A percentile compares a stretch with the other conserved stretches of the same genome.
Conservation (phyloP, 2,888 invertebrate genomes). For the Calephelis perditalis region DNA sequence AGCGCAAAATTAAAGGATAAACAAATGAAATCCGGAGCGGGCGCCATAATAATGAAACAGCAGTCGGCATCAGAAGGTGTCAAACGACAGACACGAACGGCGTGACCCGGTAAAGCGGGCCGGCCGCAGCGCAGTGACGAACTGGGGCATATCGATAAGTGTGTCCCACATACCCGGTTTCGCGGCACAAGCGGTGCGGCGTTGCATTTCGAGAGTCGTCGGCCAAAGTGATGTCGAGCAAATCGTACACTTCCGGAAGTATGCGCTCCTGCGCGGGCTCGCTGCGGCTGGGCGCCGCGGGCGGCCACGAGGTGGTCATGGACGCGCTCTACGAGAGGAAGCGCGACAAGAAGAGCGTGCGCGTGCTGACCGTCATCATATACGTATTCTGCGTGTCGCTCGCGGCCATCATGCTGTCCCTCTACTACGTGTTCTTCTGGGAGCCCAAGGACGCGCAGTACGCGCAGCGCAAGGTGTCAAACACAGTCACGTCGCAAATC, state of each 20-base stretch:
- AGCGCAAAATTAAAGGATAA: slow-evolving; percentile 75
- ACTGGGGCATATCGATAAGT: slow-evolving; percentile 73
- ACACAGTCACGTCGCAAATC: slow-evolving; percentile 70
- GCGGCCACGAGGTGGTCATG: slow-evolving; percentile 81
- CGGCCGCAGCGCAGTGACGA: slow-evolving; percentile 53
- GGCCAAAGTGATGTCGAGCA: slow-evolving; percentile 72
- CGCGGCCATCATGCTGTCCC: slow-evolving; percentile 94
- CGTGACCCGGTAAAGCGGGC: slow-evolving; percentile 59
- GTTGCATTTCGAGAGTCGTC: slow-evolving; percentile 45
- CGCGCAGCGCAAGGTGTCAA: slow-evolving; percentile 72
- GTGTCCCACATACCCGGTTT: slow-evolving; percentile 67
- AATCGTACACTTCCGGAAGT: slow-evolving; percentile 75
- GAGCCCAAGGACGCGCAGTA: slow-evolving; percentile 83
- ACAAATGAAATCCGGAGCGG: slow-evolving; percentile 69
- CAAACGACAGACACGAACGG: slow-evolving; percentile 67
- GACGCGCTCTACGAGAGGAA: slow-evolving; percentile 89
- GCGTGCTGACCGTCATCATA: slow-evolving; percentile 94
- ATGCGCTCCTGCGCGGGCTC: slow-evolving; percentile 68
- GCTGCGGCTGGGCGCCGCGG: slow-evolving; percentile 55
- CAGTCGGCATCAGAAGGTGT: slow-evolving; percentile 71
- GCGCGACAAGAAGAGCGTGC: slow-evolving; percentile 91
- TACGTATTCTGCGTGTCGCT: slow-evolving; percentile 96
- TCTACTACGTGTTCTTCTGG: slow-evolving; percentile 97
- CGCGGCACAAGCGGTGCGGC: slow-evolving; percentile 35
- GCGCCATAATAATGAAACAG: slow-evolving; percentile 67